Evolutionary conservation across 2,888 invertebrate genomes (phyloP), one percentile per base, ranked within the genome.

Genomic region (Tinea semifulvella): DNA sequence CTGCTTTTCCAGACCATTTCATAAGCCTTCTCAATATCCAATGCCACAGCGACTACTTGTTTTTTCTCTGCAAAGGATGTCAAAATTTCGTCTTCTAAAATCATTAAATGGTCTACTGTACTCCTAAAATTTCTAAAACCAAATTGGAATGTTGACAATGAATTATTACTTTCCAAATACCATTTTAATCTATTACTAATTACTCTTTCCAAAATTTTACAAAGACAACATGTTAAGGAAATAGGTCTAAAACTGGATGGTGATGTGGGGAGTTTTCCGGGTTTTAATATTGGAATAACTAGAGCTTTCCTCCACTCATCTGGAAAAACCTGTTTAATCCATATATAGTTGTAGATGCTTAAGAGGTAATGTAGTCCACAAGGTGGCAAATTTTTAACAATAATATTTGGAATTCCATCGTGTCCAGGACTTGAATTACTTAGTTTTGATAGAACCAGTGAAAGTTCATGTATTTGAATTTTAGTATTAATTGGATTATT

Each of bases 1-100:
- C 48, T 42, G n/a, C 47, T 45, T 47, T 47, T 49, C 52, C 52
- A 52, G 4, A 49, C 47, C 49, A 49, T 49, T 46, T 49, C 49
- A 26, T 49, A 49, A 10, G 49, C 46, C 27, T 51, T 49, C 35
- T 48, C 51, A 8, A 51, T 42, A 38, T 50, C 50, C 31, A 50
- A 28, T 2, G 49, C 45, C 31, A 52, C 45, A 11, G 39, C 36
- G 16, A 50, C 44, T 13, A 43, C 7, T 20, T 45, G 14, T 25
- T 48, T 35, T 5, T 50, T 17, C 42, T 50, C 49, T 13, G 49
- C 49, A 47, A 49, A 47, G 3, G 44, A 10, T 13, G 44, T 26
- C 4, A 46, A 40, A 26, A 49, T 27, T 31, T 52, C 50, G 43
- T 40, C 46, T 45, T 47, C 45, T 13, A 49, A 18, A 20, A 42